phyloP scores from a whole-genome alignment of 2,797 vertebrate species.

The Phoxinus dragarum region DNA sequence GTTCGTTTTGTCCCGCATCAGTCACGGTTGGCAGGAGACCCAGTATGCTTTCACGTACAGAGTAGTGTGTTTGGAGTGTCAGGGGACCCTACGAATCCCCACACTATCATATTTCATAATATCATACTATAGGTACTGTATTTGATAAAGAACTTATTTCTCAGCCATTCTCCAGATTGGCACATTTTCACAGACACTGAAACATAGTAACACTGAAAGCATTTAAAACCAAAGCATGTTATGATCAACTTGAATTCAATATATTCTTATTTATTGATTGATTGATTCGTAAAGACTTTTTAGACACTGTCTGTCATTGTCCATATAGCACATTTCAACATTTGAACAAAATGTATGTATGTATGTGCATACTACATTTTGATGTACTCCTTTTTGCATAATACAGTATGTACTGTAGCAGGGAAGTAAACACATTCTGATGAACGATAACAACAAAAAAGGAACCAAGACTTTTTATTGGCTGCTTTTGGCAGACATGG shows the following conservation, averaged over 20 bases:
- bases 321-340: background rate
- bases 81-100: background rate
- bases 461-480: conserved; percentile 57
- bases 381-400: background rate
- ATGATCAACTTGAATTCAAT: background rate
- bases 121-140: background rate
- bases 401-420: background rate
- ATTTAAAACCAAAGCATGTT: background rate
- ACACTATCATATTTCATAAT: background rate
- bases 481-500: conserved; percentile 48
- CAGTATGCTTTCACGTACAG: conserved; percentile 41
- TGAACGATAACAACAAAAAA: background rate
- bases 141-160: background rate
- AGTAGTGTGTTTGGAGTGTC: conserved; percentile 23
- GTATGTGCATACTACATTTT: background rate
- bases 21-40: conserved; percentile 38
- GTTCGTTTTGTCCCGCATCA: conserved; percentile 47
- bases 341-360: background rate
- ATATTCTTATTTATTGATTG: background rate
- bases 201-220: background rate
- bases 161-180: background rate
- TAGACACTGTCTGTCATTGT: background rate
- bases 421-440: background rate
- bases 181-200: background rate
- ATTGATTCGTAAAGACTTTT: background rate